These are phyloP conservation scores for Carabus problematicus DNA, from an alignment of 2,888 invertebrate species.

Conservation along the genomic window DNA sequence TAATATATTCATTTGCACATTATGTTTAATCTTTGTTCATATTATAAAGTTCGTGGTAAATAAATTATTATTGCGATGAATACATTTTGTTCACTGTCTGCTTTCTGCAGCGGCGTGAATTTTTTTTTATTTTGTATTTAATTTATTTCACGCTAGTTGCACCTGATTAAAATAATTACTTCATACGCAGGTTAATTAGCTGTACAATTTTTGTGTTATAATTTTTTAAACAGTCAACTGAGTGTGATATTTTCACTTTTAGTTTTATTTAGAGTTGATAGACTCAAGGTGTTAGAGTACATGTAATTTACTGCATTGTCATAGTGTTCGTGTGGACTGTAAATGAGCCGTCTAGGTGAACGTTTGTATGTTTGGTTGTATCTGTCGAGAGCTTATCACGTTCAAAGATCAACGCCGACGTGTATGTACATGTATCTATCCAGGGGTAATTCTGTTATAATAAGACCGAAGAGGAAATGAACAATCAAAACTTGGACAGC, in stretches of 20 bases:
- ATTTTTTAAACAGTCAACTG: too few species aligned
- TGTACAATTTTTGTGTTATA: too few species aligned
- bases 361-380: neutral
- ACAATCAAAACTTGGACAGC: slow-evolving; percentile 49
- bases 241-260: too few species aligned
- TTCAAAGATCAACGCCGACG: neutral
- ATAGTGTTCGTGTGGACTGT: too few species aligned
- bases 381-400: too few species aligned
- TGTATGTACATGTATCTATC: slow-evolving; percentile 33
- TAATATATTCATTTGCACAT: neutral
- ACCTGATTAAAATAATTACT: slow-evolving; percentile 35
- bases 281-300: too few species aligned
- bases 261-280: too few species aligned
- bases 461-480: slow-evolving; percentile 48
- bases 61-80: too few species aligned
- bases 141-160: slow-evolving; percentile 35
- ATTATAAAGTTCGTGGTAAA: too few species aligned
- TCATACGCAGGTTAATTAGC: neutral
- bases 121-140: slow-evolving; percentile 22
- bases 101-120: neutral
- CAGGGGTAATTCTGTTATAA: slow-evolving; percentile 48
- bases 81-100: neutral
- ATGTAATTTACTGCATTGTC: too few species aligned
- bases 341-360: slow-evolving; percentile 1
- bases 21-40: neutral